These are phyloP conservation scores for Lepus oiostolus DNA, from an alignment of 2,797 vertebrate species.

Conservation along the genomic window DNA sequence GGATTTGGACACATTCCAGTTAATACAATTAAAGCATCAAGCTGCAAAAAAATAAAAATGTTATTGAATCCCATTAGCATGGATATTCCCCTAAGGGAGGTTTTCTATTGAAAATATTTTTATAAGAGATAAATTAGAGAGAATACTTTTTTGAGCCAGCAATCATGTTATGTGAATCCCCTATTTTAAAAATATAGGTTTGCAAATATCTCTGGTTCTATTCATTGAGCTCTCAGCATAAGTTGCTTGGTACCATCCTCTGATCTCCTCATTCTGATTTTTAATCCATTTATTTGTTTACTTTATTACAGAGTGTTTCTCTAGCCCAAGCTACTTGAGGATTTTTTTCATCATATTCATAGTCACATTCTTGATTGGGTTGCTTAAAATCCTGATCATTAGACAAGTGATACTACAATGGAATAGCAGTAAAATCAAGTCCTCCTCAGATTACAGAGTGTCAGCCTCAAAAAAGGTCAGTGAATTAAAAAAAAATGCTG, in stretches of 20 bases:
- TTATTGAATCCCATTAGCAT: conserved; percentile 43
- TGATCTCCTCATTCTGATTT: conserved; percentile 45
- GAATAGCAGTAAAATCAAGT: conserved; percentile 87
- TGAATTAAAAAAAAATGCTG: conserved; percentile 74
- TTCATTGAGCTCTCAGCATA: conserved; percentile 10
- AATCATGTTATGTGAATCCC: neutral
- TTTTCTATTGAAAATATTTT: conserved; percentile 56
- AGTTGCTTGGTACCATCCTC: conserved; percentile 34
- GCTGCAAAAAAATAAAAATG: conserved; percentile 2
- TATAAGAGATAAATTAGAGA: conserved; percentile 14
- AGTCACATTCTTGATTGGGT: conserved; percentile 95
- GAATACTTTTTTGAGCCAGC: conserved; percentile 32
- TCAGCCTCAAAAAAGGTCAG: conserved; percentile 93
- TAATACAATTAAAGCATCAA: conserved; percentile 46
- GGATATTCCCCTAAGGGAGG: neutral
- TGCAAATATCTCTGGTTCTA: conserved; percentile 15
- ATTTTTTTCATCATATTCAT: conserved; percentile 96
- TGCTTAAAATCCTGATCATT: conserved; percentile 94
- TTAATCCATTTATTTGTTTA: conserved; percentile 74
- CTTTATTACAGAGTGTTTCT: conserved; percentile 91
- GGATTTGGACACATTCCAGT: conserved; percentile 16
- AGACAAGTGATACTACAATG: conserved; percentile 93
- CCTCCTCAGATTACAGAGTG: conserved; percentile 89
- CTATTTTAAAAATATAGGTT: conserved; percentile 46
- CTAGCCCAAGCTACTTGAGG: conserved; percentile 92